phyloP scores from a whole-genome alignment of 1,140 invertebrate species.

The Anastrepha ludens region DNA sequence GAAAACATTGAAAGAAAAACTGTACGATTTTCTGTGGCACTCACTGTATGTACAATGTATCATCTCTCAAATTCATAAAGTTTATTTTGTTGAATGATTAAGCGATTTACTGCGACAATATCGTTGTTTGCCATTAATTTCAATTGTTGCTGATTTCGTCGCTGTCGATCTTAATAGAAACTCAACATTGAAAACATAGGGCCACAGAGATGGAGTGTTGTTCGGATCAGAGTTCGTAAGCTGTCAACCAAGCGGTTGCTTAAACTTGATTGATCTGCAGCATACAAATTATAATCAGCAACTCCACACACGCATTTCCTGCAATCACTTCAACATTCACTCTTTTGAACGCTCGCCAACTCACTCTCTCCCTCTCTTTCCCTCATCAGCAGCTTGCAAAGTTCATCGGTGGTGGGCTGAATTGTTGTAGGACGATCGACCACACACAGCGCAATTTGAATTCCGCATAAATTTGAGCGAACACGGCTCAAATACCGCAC shows the following conservation, averaged over 20 bases:
- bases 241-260: slow-evolving; percentile 14
- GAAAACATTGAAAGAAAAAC: no score
- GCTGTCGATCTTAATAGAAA: slow-evolving; percentile 28
- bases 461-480: slow-evolving; percentile 34
- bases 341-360: neutral
- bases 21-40: no score
- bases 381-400: neutral
- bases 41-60: no score
- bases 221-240: slow-evolving; percentile 25
- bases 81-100: neutral
- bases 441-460: slow-evolving; percentile 44
- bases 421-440: neutral
- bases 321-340: neutral
- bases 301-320: slow-evolving; percentile 34
- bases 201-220: neutral
- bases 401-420: neutral
- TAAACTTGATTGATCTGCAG: slow-evolving; percentile 52
- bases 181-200: neutral
- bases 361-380: neutral
- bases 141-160: slow-evolving; percentile 30
- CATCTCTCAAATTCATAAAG: neutral
- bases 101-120: slow-evolving; percentile 1
- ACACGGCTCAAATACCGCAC: neutral
- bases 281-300: slow-evolving; percentile 37
- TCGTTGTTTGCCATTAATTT: slow-evolving; percentile 20